phyloP scores from a whole-genome alignment of 2,888 invertebrate species.

The Dryomyza anilis region DNA sequence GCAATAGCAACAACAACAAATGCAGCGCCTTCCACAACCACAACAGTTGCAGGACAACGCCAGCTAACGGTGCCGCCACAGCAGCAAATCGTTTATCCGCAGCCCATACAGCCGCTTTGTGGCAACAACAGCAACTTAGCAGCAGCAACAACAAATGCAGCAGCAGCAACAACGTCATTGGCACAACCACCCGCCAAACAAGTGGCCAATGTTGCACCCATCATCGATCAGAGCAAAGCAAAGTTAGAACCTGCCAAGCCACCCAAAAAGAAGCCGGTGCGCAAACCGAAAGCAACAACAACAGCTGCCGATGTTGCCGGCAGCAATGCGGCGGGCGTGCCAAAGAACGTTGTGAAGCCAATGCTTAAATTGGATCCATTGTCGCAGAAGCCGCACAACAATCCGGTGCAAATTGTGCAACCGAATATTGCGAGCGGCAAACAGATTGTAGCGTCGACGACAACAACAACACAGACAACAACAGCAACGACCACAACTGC shows the following conservation, averaged over 20 bases:
- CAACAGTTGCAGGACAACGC: slow-evolving; percentile 24
- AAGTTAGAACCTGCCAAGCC: slow-evolving; percentile 35
- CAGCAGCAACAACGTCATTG: slow-evolving; percentile 40
- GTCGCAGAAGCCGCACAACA: slow-evolving; percentile 57
- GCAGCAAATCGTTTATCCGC: slow-evolving; percentile 58
- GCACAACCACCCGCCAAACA: slow-evolving; percentile 55
- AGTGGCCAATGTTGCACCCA: slow-evolving; percentile 60
- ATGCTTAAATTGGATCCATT: slow-evolving; percentile 59
- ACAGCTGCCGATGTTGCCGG: slow-evolving; percentile 50
- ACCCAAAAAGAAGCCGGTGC: slow-evolving; percentile 53
- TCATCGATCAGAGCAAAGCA: slow-evolving; percentile 61
- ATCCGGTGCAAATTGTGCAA: slow-evolving; percentile 60
- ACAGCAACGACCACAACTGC: slow-evolving; percentile 37
- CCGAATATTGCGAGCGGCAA: slow-evolving; percentile 58
- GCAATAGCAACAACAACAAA: slow-evolving; percentile 29
- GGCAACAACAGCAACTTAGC: slow-evolving; percentile 35
- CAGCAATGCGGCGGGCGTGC: slow-evolving; percentile 29
- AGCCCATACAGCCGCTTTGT: slow-evolving; percentile 48
- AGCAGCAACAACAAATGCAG: slow-evolving; percentile 40
- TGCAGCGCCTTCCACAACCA: neutral
- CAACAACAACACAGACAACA: slow-evolving; percentile 31
- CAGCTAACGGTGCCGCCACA: slow-evolving; percentile 41
- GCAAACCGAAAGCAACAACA: slow-evolving; percentile 49
- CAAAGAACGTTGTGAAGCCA: slow-evolving; percentile 59
- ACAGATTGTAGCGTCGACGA: slow-evolving; percentile 47